Base-by-base conservation (phyloP, 2,888 invertebrate genomes). In the Suillia variegata region DNA sequence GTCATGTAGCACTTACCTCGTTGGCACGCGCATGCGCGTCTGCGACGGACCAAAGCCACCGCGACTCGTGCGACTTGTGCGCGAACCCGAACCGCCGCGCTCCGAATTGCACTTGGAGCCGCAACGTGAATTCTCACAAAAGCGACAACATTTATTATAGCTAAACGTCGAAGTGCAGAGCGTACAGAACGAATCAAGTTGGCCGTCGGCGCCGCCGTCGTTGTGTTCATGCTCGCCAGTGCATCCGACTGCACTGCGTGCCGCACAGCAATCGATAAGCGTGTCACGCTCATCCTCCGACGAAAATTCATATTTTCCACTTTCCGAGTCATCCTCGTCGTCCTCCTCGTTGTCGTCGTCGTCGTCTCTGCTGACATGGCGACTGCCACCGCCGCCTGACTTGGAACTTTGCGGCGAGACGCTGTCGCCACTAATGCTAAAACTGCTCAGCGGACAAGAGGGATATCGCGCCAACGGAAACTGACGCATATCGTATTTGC, bases 121-220 rank as follows among this genome's bases (percentile, higher is more conserved):
- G 59, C 80, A 82, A 1, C 73, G 64, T 1, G 82, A 81, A 56
- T 77, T 77, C n/a, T 78, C 78, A 64, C 81, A 81, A 63, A 67
- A 77, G 47, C 78, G 77, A 21, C 80, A 79, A 61, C 80, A 81
- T 56, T 79, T 78, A 48, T 79, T 81, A 60, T 80, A 82, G 65
- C 81, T 82, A 62, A 82, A 82, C n/a, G 81, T 78, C 8, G 82
- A 82, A 5, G 82, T 82, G 67, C 82, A 82, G 3, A 82, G 65
- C 1, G 82, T 82, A 58, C 82, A 82, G 62, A 81, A 81, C 4
- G 81, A 82, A 64, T 80, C 80, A 52, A 80, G 67, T 34, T 74
- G 71, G 5, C 53, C 65, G 42, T 24, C 18, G 34, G 17, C 52
- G 8, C 49, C 53, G 6, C 47, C 53, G 56, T 59, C 50, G 20